Percentiles rank a stretch among this genome's conserved stretches.
These are phyloP conservation scores for Falco cherrug DNA, from an alignment of 2,797 vertebrate genomes.

Conservation along the genomic window DNA sequence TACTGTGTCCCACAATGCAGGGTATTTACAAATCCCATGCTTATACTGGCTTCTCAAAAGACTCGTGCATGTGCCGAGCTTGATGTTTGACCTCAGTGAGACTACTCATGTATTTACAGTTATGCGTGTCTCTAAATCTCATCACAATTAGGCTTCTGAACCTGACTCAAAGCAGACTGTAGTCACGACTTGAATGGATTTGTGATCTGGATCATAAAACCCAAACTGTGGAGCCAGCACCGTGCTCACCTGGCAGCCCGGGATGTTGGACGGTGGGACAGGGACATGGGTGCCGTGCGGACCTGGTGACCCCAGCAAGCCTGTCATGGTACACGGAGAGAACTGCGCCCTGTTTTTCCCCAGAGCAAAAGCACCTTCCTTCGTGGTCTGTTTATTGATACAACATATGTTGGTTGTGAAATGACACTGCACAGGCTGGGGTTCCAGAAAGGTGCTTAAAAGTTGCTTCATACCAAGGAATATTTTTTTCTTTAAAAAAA, in stretches of 20 bases:
- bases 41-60: neutral
- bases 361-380: neutral
- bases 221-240: neutral
- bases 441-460: neutral
- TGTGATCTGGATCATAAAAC: neutral
- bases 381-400: rapidly evolving
- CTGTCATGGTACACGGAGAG: rapidly evolving
- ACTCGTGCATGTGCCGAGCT: neutral
- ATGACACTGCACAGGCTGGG: neutral
- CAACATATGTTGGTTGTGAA: neutral
- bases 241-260: neutral
- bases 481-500: neutral
- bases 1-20: neutral
- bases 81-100: neutral
- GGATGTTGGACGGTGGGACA: neutral
- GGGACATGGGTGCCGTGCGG: rapidly evolving
- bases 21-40: neutral
- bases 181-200: neutral
- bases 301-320: neutral
- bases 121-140: neutral
- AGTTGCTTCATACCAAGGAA: neutral
- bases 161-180: neutral
- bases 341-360: neutral
- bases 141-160: neutral
- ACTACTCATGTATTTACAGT: neutral